phyloP scores from a whole-genome alignment of 2,888 invertebrate genomes.

The Cheilosia urbana region DNA sequence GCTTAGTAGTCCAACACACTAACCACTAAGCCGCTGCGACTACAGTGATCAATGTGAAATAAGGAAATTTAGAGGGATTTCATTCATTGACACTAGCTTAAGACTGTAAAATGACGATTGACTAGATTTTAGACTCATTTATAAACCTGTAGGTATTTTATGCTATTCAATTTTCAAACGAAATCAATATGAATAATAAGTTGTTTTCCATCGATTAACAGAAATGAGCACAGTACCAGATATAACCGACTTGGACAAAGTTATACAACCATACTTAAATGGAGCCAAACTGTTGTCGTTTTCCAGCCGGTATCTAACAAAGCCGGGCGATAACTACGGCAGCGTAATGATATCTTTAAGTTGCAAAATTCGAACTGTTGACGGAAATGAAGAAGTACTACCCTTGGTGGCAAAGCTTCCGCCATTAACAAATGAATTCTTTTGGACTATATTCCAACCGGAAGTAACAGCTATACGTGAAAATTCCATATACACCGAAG shows the following conservation, averaged over 20 bases:
- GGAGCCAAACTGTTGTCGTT: conserved; percentile 81
- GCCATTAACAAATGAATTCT: conserved; percentile 85
- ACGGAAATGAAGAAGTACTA: conserved; percentile 80
- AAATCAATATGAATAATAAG: not conserved
- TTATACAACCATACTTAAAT: conserved; percentile 80
- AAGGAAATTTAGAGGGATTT: too few relatives aligned
- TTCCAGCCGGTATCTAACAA: conserved; percentile 83
- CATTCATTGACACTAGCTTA: too few relatives aligned
- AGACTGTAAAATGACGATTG: too few relatives aligned
- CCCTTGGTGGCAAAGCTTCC: conserved; percentile 86
- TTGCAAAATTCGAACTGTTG: conserved; percentile 80
- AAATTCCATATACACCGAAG: conserved; percentile 85
- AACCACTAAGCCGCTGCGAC: too few relatives aligned
- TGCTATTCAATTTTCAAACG: not conserved
- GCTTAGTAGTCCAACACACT: too few relatives aligned
- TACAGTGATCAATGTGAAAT: too few relatives aligned
- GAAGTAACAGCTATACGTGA: conserved; percentile 86
- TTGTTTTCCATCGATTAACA: not conserved
- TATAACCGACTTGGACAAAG: conserved; percentile 79
- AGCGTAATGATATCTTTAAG: conserved; percentile 85
- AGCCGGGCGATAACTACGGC: conserved; percentile 87
- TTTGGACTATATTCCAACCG: conserved; percentile 85
- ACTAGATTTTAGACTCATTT: too few relatives aligned
- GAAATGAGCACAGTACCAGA: conserved; percentile 76
- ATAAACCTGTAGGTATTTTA: too few relatives aligned